A percentile compares a stretch with the other conserved stretches of the same genome.
phyloP scores from a whole-genome alignment of 2,797 vertebrate species.

The Tachyglossus aculeatus region DNA sequence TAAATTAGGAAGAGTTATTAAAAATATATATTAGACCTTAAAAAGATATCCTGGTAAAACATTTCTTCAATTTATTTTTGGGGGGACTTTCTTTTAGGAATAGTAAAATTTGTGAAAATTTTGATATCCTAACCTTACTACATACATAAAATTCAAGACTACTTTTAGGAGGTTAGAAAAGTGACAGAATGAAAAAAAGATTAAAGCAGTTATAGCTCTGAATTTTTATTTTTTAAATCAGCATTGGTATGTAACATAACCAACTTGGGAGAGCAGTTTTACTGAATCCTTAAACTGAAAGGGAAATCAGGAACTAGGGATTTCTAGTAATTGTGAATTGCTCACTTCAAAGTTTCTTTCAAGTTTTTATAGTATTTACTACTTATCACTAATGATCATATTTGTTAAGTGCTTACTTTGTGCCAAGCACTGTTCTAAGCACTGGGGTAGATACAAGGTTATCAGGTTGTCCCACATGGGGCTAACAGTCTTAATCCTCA shows the following conservation, averaged over 20 bases:
- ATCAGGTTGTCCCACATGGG: too few relatives aligned
- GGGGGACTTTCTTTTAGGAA: not conserved
- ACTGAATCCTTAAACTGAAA: not conserved
- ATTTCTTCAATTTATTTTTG: not conserved
- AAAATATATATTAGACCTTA: not conserved
- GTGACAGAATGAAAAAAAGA: not conserved
- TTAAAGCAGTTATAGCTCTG: not conserved
- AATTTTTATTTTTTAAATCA: conserved; percentile 1
- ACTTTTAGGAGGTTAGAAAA: not conserved
- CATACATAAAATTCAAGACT: not conserved
- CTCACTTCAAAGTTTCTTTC: too few relatives aligned
- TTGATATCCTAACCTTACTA: conserved; percentile 1
- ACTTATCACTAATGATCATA: too few relatives aligned
- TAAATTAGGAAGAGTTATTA: too few relatives aligned
- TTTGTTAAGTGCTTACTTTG: too few relatives aligned
- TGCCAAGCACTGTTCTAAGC: too few relatives aligned
- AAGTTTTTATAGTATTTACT: too few relatives aligned
- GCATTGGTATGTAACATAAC: not conserved
- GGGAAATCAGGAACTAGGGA: not conserved
- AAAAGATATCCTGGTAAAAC: not conserved
- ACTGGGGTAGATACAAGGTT: too few relatives aligned
- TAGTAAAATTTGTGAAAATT: not conserved
- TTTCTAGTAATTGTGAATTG: too few relatives aligned
- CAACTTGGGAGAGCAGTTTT: not conserved
- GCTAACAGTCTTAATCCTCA: too few relatives aligned